A percentile compares a stretch with the other conserved stretches of the same genome.
Conservation (phyloP, 2,113 vertebrate species). For the Pachyramphus minor region DNA sequence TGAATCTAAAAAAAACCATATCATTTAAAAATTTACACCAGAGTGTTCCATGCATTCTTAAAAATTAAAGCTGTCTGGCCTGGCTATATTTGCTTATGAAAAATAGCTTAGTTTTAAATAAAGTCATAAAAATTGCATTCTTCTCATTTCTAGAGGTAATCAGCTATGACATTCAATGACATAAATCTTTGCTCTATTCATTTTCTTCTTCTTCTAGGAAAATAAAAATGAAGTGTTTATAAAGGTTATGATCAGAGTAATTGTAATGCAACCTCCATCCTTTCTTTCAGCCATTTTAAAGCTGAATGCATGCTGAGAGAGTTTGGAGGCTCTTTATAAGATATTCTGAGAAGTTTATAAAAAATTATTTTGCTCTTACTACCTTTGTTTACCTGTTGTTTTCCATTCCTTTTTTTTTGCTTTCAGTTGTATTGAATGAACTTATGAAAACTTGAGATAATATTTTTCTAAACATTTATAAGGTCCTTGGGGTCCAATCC, state of each 20-base stretch:
- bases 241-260: conserved; percentile 43
- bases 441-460: neutral
- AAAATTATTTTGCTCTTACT: neutral
- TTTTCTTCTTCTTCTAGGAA: conserved; percentile 60
- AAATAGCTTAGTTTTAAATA: conserved; percentile 71
- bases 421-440: neutral
- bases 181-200: conserved; percentile 72
- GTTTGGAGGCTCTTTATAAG: neutral
- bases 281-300: conserved; percentile 2
- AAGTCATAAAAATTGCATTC: conserved; percentile 75
- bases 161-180: conserved; percentile 69
- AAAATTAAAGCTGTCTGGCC: conserved; percentile 68
- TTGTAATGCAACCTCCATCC: neutral
- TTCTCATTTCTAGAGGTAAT: conserved; percentile 73
- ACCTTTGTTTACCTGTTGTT: neutral
- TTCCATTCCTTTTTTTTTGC: neutral
- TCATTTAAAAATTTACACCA: conserved; percentile 53
- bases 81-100: conserved; percentile 61
- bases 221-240: conserved; percentile 64
- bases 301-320: neutral
- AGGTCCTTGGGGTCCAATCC: accelerated
- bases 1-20: conserved; percentile 38
- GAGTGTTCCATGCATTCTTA: conserved; percentile 47
- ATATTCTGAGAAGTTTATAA: neutral
- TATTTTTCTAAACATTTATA: neutral